Evolutionary conservation across 2,888 invertebrate genomes (phyloP).

Genomic region (Sturmia bella): DNA sequence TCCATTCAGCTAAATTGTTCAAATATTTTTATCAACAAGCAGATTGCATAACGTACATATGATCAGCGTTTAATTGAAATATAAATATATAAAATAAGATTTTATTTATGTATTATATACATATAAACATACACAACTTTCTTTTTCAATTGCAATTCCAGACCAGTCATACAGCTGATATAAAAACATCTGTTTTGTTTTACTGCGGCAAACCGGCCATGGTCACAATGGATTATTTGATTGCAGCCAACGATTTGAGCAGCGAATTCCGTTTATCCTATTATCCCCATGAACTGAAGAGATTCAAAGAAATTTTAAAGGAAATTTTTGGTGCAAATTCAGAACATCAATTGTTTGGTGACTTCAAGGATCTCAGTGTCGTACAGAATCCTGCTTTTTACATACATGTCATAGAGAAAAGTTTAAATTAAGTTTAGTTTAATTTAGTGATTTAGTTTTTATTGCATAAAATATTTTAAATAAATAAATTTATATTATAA

Average conservation of each 20-base stretch:
- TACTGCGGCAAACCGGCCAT: constrained; percentile 89
- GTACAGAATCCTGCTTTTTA: constrained; percentile 89
- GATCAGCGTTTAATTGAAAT: too few relatives aligned
- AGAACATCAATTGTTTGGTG: constrained; percentile 89
- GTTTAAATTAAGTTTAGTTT: constrained; percentile 70
- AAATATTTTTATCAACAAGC: too few relatives aligned
- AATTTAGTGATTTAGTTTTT: neutral
- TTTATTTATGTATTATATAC: too few relatives aligned
- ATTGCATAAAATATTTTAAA: too few relatives aligned
- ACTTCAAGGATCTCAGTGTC: constrained; percentile 88
- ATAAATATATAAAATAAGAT: too few relatives aligned
- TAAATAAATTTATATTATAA: too few relatives aligned
- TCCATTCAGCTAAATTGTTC: too few relatives aligned
- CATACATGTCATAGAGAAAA: constrained; percentile 91
- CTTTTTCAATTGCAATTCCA: constrained; percentile 81
- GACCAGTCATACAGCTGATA: constrained; percentile 91
- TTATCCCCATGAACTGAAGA: constrained; percentile 90
- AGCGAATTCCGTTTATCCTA: constrained; percentile 94
- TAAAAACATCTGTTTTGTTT: constrained; percentile 92
- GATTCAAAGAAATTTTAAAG: constrained; percentile 87
- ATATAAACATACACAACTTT: neutral
- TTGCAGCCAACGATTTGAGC: constrained; percentile 84
- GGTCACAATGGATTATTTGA: constrained; percentile 91
- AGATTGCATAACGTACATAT: too few relatives aligned
- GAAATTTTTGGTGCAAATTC: constrained; percentile 86